Evolutionary conservation across 2,888 invertebrate genomes (phyloP).

Genomic region (Girardia tigrina): DNA sequence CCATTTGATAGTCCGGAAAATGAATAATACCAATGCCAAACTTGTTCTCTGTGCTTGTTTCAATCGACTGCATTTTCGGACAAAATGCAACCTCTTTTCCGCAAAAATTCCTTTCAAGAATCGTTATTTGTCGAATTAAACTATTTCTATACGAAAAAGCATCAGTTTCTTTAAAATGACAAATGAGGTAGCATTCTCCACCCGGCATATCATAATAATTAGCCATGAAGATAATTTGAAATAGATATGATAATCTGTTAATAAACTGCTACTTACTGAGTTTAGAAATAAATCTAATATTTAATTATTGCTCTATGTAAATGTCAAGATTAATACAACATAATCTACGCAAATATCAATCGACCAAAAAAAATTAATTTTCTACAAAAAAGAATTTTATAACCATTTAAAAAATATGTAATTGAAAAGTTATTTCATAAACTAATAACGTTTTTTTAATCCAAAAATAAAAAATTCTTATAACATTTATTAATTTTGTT

Average conservation of each 20-base stretch:
- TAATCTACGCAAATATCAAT: no score
- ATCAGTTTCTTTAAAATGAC: conserved; percentile 28
- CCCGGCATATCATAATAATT: not conserved
- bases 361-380: no score
- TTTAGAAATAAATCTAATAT: no score
- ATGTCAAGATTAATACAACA: no score
- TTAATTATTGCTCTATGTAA: no score
- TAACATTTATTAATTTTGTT: not conserved
- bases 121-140: conserved; percentile 31
- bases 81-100: conserved; percentile 32
- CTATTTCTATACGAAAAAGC: conserved; percentile 31
- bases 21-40: conserved; percentile 32
- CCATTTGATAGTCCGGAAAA: conserved; percentile 30
- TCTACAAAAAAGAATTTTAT: no score
- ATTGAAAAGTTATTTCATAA: no score
- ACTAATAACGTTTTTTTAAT: no score
- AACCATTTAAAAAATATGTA: no score
- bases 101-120: conserved; percentile 29
- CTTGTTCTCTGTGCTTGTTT: conserved; percentile 24
- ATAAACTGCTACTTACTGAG: no score
- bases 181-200: conserved; percentile 30
- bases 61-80: conserved; percentile 30
- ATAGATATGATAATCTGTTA: no score
- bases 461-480: no score
- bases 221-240: not conserved